phyloP scores from a whole-genome alignment of 1,140 invertebrate genomes.

The Sweltsa coloradensis region DNA sequence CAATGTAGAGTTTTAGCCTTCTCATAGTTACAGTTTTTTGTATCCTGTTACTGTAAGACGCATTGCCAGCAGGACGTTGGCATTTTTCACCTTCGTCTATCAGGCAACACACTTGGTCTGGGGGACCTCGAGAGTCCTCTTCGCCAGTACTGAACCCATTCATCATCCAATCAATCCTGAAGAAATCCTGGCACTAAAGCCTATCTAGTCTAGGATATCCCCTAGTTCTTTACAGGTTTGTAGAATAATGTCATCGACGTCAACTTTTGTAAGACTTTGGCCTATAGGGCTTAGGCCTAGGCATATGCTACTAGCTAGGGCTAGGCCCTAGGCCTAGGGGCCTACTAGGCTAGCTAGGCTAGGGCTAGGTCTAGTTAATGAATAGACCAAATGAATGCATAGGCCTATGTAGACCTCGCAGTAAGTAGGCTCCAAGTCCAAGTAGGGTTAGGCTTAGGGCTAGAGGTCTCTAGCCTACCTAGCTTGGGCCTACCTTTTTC shows the following conservation, averaged over 20 bases:
- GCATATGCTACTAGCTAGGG: background rate
- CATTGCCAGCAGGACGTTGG: conserved; percentile 79
- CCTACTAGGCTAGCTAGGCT: background rate
- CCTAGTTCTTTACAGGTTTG: background rate
- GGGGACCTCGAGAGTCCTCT: conserved; percentile 68
- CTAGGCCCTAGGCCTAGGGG: background rate
- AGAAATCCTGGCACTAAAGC: background rate
- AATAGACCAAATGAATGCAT: too few species aligned
- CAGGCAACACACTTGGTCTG: conserved; percentile 87
- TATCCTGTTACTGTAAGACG: conserved; percentile 91
- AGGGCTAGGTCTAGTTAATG: too few species aligned
- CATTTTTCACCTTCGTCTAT: conserved; percentile 83
- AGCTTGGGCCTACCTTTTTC: too few species aligned
- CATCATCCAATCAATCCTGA: conserved; percentile 26
- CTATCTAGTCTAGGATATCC: background rate
- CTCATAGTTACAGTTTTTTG: conserved; percentile 91
- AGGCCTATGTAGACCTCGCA: too few species aligned
- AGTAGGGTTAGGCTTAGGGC: too few species aligned
- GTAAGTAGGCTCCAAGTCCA: too few species aligned
- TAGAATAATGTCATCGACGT: background rate
- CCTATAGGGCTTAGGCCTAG: background rate
- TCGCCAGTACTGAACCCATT: conserved; percentile 85
- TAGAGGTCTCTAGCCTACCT: too few species aligned
- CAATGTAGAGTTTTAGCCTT: conserved; percentile 77
- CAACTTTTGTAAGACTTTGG: background rate